Evolutionary conservation across 2,888 invertebrate species (phyloP), one percentile per base, ranked within the genome.

Genomic region (Nymphalis polychloros): DNA sequence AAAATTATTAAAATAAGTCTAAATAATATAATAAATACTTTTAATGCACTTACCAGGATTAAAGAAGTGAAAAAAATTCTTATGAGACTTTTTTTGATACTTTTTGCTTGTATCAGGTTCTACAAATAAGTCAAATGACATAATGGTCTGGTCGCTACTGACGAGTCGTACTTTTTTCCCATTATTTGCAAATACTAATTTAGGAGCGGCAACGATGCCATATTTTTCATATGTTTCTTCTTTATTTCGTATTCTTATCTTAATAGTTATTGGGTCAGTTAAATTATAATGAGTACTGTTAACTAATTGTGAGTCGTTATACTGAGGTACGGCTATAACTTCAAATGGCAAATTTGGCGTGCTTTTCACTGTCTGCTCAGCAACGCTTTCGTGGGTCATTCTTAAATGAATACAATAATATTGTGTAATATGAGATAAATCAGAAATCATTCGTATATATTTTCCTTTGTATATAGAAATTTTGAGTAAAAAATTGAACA

Each of bases 71-170:
- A 86, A 79, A 67, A 86, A 76, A 60, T 76, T 77, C 70, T 79
- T 83, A n/a, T 80, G 80, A 6, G 75, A 68, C 73, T 83, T 87
- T 64, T 73, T 80, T 2, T 63, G n/a, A 16, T 76, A 63, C 70
- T 81, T 82, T 63, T 81, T 79, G n/a, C 72, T 75, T 49, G 76
- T 72, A 70, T 85, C 81, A 23, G 81, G 74, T 74, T 88, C 87
- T 83, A 88, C 81, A 7, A 84, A 75, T 46, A 91, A 78, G 74
- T 89, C 83, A 68, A 92, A 92, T 2, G 88, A 87, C 81, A 89
- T 83, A 31, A 92, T 87, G 23, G 90, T 91, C 72, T 85, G 88
- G 64, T 90, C 87, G 72, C 91, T 92, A 67, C 80, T 86, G 6
- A 85, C 81, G 7, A 85, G 72, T 35, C 83, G 78, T 59, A 89